Conservation (phyloP, 2,797 vertebrate genomes). For the Spinus olivaceus region DNA sequence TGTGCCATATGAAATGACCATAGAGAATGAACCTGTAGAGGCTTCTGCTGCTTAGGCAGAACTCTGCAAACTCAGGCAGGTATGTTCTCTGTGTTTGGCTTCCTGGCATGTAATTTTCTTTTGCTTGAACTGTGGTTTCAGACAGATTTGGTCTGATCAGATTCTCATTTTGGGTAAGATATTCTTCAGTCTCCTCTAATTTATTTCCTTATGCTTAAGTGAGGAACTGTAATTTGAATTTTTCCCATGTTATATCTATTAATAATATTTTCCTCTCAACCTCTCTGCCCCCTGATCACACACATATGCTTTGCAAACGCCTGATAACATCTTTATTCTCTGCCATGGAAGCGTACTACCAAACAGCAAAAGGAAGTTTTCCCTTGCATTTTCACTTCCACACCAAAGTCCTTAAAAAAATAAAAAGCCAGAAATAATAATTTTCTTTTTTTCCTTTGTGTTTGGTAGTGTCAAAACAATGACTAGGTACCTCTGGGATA, state of each 20-base stretch:
- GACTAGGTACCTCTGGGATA: not conserved
- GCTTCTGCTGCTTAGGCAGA: not conserved
- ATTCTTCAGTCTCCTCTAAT: not conserved
- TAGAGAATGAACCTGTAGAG: not conserved
- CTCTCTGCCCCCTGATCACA: not conserved
- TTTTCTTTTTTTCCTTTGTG: not conserved
- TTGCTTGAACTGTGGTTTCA: not conserved
- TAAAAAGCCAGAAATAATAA: not conserved
- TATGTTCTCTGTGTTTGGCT: not conserved
- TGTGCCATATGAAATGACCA: fast-evolving
- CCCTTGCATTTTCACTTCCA: not conserved
- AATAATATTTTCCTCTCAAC: not conserved
- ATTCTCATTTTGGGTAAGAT: not conserved
- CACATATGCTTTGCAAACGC: not conserved
- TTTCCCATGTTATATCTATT: not conserved
- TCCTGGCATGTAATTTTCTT: not conserved
- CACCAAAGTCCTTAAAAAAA: not conserved
- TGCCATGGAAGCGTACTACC: not conserved
- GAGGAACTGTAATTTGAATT: not conserved
- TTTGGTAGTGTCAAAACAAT: not conserved
- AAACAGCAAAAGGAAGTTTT: not conserved
- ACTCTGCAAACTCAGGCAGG: not conserved
- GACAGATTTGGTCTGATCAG: not conserved
- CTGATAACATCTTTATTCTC: not conserved
- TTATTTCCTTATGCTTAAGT: not conserved